Conservation (phyloP, 2,797 vertebrate genomes). For the Galago senegalensis region DNA sequence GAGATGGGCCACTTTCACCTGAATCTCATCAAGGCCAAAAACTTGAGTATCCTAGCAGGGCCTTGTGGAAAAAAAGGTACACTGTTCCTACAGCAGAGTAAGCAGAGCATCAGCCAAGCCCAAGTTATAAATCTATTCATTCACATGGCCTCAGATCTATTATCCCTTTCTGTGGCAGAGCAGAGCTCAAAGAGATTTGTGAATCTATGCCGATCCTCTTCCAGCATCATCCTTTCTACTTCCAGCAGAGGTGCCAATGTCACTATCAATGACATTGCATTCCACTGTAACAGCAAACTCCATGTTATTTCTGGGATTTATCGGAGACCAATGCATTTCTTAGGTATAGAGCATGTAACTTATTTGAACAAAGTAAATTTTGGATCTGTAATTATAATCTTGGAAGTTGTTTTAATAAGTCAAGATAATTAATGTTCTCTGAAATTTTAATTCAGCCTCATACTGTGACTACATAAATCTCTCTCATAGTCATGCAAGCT, state of each 20-base stretch:
- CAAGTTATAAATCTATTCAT: neutral
- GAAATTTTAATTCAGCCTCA: neutral
- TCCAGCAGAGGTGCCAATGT: neutral
- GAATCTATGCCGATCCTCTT: neutral
- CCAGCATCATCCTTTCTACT: neutral
- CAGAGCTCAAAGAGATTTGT: neutral
- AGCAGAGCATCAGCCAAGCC: neutral
- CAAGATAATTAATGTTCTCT: constrained; percentile 3
- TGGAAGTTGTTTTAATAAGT: constrained; percentile 1
- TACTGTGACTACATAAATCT: neutral
- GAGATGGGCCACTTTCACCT: neutral
- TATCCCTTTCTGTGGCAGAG: neutral
- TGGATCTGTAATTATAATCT: neutral
- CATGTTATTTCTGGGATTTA: neutral
- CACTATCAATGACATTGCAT: neutral
- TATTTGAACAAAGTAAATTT: constrained; percentile 19
- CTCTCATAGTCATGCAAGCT: neutral
- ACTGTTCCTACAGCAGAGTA: neutral
- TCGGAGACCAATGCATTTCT: neutral
- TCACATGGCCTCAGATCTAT: neutral
- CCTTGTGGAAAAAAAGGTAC: neutral
- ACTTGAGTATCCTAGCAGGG: neutral
- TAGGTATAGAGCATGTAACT: neutral
- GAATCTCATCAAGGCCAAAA: neutral
- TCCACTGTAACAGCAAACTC: neutral